Evolutionary conservation across 2,113 vertebrate genomes (phyloP), one percentile per base, ranked within the genome.

Genomic region (Sander vitreus): DNA sequence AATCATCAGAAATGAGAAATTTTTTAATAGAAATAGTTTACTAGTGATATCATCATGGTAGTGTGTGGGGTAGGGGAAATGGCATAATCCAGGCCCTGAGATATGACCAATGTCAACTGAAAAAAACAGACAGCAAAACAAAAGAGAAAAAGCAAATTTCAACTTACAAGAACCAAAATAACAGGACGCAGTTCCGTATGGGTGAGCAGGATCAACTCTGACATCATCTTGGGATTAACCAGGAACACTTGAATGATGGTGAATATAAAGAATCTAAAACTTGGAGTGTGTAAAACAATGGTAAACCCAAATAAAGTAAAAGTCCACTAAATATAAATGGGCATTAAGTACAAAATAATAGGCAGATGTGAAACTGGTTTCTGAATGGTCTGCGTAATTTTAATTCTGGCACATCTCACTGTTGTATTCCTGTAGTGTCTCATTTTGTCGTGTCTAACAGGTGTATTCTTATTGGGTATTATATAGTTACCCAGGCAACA

Each of bases 151-250:
- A 73, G n/a, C 30, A 5, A 5, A 33, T 33, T 58, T 87, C 43
- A 91, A 96, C 96, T 96, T 95, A 96, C 95, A 94, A 90, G 76
- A 92, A 92, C 59, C 74, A 93, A 92, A 93, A 85, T 75, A 91
- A 85, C 78, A 90, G 87, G 80, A 59, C 73, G 89, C 79, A 87
- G 92, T 74, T 92, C 91, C 92, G 87, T 89, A 80, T 87, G 70
- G 77, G 59, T 78, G 89, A 75, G 82, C 93, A 89, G 93, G 87
- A 76, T 84, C 72, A 85, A 85, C 81, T 87, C 92, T 93, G 92
- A 95, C 90, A 93, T 94, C 95, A 93, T 94, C 95, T 94, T 88
- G 89, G 93, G 86, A 89, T 92, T 90, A 88, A 86, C 53, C 87
- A 84, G 93, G 92, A 91, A 84, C 89, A 89, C 88, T 94, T 91